A percentile compares a stretch with the other conserved stretches of the same genome.
These are phyloP conservation scores for Digitonthophagus gazella DNA, from an alignment of 2,888 invertebrate genomes.

Conservation along the genomic window DNA sequence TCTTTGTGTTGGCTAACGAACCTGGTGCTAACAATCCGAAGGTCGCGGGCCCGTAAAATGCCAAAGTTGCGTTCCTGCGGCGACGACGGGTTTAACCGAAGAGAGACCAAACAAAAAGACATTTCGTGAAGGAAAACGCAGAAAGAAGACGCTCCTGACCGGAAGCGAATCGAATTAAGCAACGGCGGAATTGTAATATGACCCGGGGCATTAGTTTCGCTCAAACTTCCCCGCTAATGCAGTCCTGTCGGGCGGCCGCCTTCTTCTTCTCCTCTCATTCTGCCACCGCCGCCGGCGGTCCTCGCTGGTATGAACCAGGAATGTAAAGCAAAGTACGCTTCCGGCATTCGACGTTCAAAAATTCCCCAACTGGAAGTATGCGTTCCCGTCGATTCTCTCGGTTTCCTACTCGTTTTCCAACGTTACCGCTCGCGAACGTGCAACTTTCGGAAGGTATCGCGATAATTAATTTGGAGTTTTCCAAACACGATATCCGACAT, in stretches of 20 bases:
- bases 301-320: slow-evolving; percentile 5
- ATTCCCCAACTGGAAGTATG: background rate
- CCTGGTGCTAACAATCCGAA: background rate
- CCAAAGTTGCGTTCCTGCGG: background rate
- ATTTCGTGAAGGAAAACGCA: background rate
- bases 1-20: background rate
- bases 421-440: too few relatives aligned
- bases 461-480: background rate
- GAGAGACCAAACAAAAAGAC: background rate
- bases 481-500: too few relatives aligned
- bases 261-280: background rate
- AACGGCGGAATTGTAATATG: slow-evolving; percentile 19
- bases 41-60: background rate
- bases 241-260: slow-evolving; percentile 18
- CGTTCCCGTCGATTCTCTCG: background rate
- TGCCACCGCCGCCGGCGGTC: background rate
- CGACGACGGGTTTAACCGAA: background rate
- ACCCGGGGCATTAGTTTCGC: slow-evolving; percentile 11
- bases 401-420: background rate
- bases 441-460: background rate
- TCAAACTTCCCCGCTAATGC: slow-evolving; percentile 26
- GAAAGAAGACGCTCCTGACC: background rate
- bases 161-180: slow-evolving; percentile 15
- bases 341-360: background rate
- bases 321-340: slow-evolving; percentile 1